These are phyloP conservation scores for Sinhomidia bicolor DNA, from an alignment of 2,888 invertebrate species.

Conservation along the genomic window DNA sequence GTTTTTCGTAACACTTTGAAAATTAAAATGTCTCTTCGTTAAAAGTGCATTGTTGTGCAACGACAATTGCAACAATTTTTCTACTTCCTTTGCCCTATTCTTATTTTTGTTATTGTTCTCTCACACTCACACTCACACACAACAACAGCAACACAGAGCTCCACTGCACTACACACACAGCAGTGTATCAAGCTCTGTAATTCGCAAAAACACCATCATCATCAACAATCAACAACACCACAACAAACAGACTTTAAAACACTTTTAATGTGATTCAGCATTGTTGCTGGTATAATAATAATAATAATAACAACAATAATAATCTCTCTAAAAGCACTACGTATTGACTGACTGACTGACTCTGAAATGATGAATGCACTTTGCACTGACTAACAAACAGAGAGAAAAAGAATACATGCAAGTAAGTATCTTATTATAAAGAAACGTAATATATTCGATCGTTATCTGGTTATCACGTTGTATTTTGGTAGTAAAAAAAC, in stretches of 20 bases:
- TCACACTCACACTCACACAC: too few relatives aligned
- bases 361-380: background rate
- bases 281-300: too few relatives aligned
- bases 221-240: background rate
- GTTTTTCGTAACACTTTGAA: background rate
- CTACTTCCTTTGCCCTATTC: background rate
- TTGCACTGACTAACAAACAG: background rate
- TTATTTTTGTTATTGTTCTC: background rate
- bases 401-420: background rate
- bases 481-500: constrained; percentile 18
- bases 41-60: constrained; percentile 9
- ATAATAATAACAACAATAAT: too few relatives aligned
- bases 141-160: too few relatives aligned
- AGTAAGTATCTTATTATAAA: background rate
- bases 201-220: background rate
- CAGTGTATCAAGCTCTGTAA: background rate
- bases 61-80: background rate
- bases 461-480: constrained; percentile 35
- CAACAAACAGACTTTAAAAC: too few relatives aligned
- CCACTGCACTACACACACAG: too few relatives aligned
- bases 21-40: background rate
- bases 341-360: too few relatives aligned
- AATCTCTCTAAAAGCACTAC: background rate
- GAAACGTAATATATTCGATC: too few relatives aligned
- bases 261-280: too few relatives aligned